Evolutionary conservation across 2,888 invertebrate species (phyloP), one percentile per base, ranked within the genome.

Genomic region (Melinaea menophilus): DNA sequence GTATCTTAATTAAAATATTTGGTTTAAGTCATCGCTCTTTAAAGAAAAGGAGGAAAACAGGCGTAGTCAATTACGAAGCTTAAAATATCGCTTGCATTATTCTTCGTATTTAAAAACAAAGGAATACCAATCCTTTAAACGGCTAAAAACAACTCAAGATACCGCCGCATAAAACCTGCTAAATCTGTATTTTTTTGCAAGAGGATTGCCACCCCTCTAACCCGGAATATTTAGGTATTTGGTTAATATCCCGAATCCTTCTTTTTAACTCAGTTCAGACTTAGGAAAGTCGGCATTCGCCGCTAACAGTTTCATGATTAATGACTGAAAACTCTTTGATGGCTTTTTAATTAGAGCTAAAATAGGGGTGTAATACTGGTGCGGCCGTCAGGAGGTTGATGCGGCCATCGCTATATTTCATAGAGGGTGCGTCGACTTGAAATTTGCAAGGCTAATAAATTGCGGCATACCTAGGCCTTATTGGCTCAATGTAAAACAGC

Each of bases 331-430:
- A 91, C 88, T 90, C 90, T 90, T 91, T 90, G 90, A 91, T 90
- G 88, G 90, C 88, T 90, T 91, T 91, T 91, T 91, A 91, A 90
- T 91, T 91, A 91, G 90, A 90, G 90, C 88, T 88, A 86, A 90
- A 90, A 88, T 84, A 84, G 88, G 90, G 90, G 86, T 88, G 88
- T 88, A 86, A 85, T 85, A 79, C 86, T 76, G 79, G 78, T 77
- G 79, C 73, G 76, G 75, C 73, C 76, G 75, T 72, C 78, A 81
- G 77, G 81, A 85, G 84, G 82, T 79, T 85, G 84, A 80, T 81
- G 85, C 83, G 87, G 81, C 86, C 82, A 72, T 78, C 75, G 85
- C 84, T 83, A 88, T 90, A 90, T 89, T 88, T 90, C 88, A 89
- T 90, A 87, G 83, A 81, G 80, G 85, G 84, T 77, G 79, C 76